Conservation (phyloP, 1,140 invertebrate genomes). For the Lamellibrachia luymesi region DNA sequence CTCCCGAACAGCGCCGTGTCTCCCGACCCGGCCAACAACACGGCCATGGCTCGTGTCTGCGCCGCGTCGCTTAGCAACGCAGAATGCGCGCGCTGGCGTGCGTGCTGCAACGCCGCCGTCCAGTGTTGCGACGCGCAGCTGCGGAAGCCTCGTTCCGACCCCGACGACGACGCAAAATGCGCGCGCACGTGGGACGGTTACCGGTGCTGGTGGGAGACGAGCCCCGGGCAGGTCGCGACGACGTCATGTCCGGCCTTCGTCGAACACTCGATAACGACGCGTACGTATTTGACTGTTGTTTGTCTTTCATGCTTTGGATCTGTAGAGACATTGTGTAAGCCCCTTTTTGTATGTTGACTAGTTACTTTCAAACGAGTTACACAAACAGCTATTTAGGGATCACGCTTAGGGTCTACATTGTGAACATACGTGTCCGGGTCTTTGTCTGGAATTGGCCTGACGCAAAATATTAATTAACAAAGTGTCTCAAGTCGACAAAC, state of each 20-base stretch:
- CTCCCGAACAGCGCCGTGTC: neutral
- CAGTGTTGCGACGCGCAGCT: neutral
- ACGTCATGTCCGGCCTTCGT: slow-evolving; percentile 16
- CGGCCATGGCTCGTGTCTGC: neutral
- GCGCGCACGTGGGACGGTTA: slow-evolving; percentile 23
- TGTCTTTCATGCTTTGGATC: neutral
- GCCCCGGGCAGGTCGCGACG: neutral
- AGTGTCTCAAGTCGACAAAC: no score
- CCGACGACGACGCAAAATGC: neutral
- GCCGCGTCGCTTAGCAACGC: slow-evolving; percentile 2
- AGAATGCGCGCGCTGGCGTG: neutral
- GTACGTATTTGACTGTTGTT: neutral
- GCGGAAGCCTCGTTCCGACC: neutral
- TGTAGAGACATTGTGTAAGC: neutral
- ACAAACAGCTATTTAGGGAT: neutral
- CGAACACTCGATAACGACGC: slow-evolving; percentile 1
- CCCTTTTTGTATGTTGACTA: neutral
- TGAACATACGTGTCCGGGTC: neutral
- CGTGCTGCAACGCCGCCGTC: slow-evolving; percentile 9
- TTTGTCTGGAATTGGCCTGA: neutral
- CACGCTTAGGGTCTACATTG: neutral
- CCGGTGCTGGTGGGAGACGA: slow-evolving; percentile 19
- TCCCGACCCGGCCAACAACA: neutral
- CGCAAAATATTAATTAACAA: no score
- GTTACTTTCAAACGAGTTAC: neutral